These are phyloP conservation scores for Tethya wilhelma DNA, from an alignment of 37 sponge, comb jelly and placozoan species.

Conservation along the genomic window DNA sequence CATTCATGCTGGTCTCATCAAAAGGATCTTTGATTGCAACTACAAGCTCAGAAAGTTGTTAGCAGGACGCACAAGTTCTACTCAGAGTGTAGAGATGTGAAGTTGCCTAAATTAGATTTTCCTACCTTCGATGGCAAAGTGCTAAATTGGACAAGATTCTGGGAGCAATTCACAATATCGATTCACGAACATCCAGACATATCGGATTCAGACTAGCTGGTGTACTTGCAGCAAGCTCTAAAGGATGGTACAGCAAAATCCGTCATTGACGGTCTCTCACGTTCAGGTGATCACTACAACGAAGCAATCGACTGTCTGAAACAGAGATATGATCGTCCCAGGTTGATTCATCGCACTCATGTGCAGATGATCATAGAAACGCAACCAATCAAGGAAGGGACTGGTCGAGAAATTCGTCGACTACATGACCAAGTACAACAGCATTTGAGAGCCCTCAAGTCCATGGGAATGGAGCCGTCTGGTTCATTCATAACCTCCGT, in stretches of 20 bases:
- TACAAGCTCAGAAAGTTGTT: background rate
- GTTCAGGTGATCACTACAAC: too few species aligned
- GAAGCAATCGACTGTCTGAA: slow-evolving; percentile 31
- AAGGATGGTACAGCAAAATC: background rate
- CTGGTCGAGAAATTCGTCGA: too few species aligned
- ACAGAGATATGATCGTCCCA: slow-evolving; percentile 17
- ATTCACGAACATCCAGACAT: background rate
- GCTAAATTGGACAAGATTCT: background rate
- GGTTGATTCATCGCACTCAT: slow-evolving; percentile 19
- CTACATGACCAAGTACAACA: too few species aligned
- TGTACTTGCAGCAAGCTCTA: background rate
- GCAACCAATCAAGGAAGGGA: slow-evolving; percentile 18
- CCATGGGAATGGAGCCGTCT: too few species aligned
- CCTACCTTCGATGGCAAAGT: slow-evolving; percentile 10
- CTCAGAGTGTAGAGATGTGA: too few species aligned
- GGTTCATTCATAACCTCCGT: too few species aligned
- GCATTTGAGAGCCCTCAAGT: too few species aligned
- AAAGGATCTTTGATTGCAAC: background rate
- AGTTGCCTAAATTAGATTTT: background rate
- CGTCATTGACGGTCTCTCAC: too few species aligned
- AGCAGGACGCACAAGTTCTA: background rate
- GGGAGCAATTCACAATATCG: background rate
- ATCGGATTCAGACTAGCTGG: background rate
- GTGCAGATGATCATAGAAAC: slow-evolving; percentile 18
- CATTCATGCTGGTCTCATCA: background rate